phyloP scores from a whole-genome alignment of 23 tunicate genomes.

The Trididemnum clinides region DNA sequence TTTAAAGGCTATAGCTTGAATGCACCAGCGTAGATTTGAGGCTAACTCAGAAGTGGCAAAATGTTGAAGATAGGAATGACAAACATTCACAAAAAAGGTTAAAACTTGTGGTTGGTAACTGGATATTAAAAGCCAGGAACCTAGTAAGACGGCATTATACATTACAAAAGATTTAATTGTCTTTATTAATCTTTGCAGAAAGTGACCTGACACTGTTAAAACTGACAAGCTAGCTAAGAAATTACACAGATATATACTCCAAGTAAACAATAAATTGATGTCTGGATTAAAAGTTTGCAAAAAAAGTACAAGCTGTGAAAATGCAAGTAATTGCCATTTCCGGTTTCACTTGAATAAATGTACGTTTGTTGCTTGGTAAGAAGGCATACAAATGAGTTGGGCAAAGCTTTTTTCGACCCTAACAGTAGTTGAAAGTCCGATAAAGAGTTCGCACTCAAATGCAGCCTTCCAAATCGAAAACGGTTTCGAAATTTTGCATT shows the following conservation, averaged over 20 bases:
- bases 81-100: neutral
- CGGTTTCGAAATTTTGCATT: conserved; percentile 15
- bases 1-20: neutral
- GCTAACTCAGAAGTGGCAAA: conserved; percentile 10
- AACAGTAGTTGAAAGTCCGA: neutral
- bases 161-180: conserved; percentile 33
- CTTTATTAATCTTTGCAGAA: conserved; percentile 3
- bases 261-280: conserved; percentile 46
- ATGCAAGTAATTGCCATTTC: conserved; percentile 7
- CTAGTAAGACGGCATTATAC: conserved; percentile 42
- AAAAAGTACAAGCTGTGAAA: conserved; percentile 24
- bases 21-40: neutral
- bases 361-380: neutral
- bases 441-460: neutral
- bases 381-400: conserved; percentile 20
- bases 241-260: conserved; percentile 52
- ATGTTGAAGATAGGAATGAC: neutral
- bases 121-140: conserved; percentile 48
- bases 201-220: conserved; percentile 16
- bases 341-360: neutral
- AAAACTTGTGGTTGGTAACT: conserved; percentile 20
- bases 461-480: neutral
- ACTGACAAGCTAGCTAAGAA: conserved; percentile 34
- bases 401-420: neutral
- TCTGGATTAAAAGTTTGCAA: conserved; percentile 17